Evolutionary conservation across 2,888 invertebrate genomes (phyloP).

Genomic region (Chouioia cunea): DNA sequence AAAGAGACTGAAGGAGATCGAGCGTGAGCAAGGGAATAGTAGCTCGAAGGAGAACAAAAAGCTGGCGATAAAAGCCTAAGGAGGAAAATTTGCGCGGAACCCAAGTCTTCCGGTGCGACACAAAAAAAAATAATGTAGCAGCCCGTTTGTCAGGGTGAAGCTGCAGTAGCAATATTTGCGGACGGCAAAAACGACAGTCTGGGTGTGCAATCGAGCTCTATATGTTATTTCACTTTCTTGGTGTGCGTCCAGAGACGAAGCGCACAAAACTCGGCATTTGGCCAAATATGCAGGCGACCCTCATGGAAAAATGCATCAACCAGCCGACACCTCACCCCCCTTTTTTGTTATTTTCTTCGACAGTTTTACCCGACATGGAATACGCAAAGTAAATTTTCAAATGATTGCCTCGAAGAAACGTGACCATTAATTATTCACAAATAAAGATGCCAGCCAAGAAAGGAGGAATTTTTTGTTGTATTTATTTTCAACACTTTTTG

Average conservation of each 20-base stretch:
- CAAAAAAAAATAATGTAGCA: constrained; percentile 23
- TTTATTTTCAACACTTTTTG: too few relatives aligned
- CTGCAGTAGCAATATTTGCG: constrained; percentile 18
- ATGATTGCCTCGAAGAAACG: too few relatives aligned
- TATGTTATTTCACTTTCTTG: constrained; percentile 51
- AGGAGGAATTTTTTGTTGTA: too few relatives aligned
- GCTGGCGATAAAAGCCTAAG: background rate
- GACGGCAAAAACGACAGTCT: background rate
- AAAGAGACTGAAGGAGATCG: too few relatives aligned
- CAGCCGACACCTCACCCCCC: background rate
- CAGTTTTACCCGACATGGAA: background rate
- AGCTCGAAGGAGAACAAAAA: background rate
- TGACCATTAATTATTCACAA: constrained; percentile 21
- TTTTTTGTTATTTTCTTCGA: constrained; percentile 17
- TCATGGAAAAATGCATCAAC: constrained; percentile 40
- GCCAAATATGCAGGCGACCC: constrained; percentile 61
- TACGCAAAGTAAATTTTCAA: background rate
- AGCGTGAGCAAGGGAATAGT: too few relatives aligned
- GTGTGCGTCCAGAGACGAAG: constrained; percentile 49
- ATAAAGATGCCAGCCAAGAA: constrained; percentile 4
- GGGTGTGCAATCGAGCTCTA: constrained; percentile 5
- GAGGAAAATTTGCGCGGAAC: constrained; percentile 18
- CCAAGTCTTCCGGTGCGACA: constrained; percentile 7
- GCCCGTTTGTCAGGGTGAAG: constrained; percentile 25
- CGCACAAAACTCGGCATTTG: constrained; percentile 52